Conservation (phyloP, 2,113 vertebrate species). For the Toxotes jaculatrix region DNA sequence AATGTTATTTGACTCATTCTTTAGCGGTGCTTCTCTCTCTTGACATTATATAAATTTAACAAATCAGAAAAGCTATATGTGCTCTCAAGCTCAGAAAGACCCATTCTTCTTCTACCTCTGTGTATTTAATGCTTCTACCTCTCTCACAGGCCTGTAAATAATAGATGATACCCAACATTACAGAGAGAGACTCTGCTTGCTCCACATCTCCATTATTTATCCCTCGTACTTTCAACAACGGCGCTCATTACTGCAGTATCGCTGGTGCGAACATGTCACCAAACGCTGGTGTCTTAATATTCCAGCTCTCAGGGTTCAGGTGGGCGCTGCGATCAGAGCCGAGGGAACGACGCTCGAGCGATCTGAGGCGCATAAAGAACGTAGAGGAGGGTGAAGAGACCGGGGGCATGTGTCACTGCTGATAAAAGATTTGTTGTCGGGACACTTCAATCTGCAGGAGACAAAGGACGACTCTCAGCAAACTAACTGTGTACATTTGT, state of each 20-base stretch:
- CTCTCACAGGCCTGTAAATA: conserved; percentile 75
- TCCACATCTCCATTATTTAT: conserved; percentile 74
- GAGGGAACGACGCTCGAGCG: neutral
- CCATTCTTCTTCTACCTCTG: conserved; percentile 55
- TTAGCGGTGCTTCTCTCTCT: conserved; percentile 3
- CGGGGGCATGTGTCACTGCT: conserved; percentile 9
- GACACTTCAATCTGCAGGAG: conserved; percentile 24
- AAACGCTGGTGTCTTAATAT: conserved; percentile 35
- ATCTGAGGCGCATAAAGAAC: conserved; percentile 7
- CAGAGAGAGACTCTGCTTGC: conserved; percentile 56
- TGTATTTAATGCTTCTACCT: conserved; percentile 59
- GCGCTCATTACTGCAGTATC: conserved; percentile 56
- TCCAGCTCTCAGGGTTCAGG: conserved; percentile 33
- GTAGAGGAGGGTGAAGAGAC: too few species aligned
- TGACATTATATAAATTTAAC: conserved; percentile 53
- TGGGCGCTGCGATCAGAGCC: conserved; percentile 26
- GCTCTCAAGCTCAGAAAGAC: conserved; percentile 42
- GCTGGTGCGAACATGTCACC: conserved; percentile 29
- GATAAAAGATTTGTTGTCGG: conserved; percentile 23
- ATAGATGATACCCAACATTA: conserved; percentile 78
- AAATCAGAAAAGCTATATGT: conserved; percentile 52
- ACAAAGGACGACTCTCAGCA: neutral
- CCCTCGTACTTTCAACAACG: conserved; percentile 58
- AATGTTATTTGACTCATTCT: conserved; percentile 45
- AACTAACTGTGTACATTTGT: neutral